Evolutionary conservation across 2,113 vertebrate species (phyloP).

Genomic region (Leptobrachium ailaonicum): DNA sequence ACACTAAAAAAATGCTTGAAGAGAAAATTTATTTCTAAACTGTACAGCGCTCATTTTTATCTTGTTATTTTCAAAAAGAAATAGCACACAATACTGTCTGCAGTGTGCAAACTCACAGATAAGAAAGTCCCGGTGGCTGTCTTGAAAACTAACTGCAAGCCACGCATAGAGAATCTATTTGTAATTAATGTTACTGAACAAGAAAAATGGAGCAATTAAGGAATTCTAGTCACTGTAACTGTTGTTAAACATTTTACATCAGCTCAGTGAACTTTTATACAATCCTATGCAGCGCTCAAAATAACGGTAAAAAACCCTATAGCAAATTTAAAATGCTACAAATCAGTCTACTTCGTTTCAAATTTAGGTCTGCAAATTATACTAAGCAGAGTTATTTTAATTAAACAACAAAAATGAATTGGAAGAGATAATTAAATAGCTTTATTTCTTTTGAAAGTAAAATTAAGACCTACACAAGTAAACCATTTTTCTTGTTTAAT

Average conservation of each 20-base stretch:
- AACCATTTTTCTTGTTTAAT: constrained; percentile 32
- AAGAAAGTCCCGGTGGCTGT: neutral
- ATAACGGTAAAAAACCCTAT: constrained; percentile 26
- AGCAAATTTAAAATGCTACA: constrained; percentile 41
- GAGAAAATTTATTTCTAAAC: too few relatives aligned
- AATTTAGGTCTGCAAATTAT: constrained; percentile 18
- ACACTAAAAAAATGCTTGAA: too few relatives aligned
- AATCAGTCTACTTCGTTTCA: constrained; percentile 32
- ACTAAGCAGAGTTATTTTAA: constrained; percentile 27
- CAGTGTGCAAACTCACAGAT: neutral
- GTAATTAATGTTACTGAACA: neutral
- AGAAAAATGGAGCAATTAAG: constrained; percentile 20
- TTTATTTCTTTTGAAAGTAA: constrained; percentile 28
- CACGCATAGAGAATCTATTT: neutral
- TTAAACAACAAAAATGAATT: constrained; percentile 37
- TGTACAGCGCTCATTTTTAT: too few relatives aligned
- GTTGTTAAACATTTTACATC: constrained; percentile 14
- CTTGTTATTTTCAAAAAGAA: too few relatives aligned
- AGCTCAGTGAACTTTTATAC: constrained; percentile 7
- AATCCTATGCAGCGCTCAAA: constrained; percentile 21
- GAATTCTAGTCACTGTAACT: neutral
- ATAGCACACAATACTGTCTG: constrained; percentile 1
- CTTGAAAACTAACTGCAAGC: neutral
- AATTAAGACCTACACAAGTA: constrained; percentile 27
- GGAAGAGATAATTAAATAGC: constrained; percentile 39